Percentiles rank a stretch among this genome's conserved stretches.
Evolutionary conservation across 2,888 invertebrate species (phyloP).

Genomic region (Chaitophorus viminalis): DNA sequence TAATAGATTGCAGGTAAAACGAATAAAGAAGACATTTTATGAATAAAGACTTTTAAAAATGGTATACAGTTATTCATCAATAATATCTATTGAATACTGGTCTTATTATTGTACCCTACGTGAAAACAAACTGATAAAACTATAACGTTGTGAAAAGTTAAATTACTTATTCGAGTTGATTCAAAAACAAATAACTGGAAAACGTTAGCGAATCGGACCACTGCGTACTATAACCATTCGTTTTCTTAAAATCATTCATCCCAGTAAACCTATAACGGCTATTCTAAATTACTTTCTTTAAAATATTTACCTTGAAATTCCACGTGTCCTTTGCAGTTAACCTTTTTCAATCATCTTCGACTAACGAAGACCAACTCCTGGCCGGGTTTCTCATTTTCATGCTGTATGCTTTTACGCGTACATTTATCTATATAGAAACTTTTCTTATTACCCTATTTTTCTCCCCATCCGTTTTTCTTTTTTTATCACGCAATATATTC

Average conservation of each 20-base stretch:
- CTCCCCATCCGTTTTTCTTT: neutral
- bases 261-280: too few relatives aligned
- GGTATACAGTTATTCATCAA: too few relatives aligned
- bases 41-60: neutral
- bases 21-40: neutral
- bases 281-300: neutral
- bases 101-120: neutral
- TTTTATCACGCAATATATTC: neutral
- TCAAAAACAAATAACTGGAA: neutral
- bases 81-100: neutral
- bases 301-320: constrained; percentile 16
- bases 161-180: constrained; percentile 9
- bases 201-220: neutral
- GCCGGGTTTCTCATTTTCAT: neutral
- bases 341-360: constrained; percentile 13
- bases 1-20: constrained; percentile 6
- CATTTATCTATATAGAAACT: neutral
- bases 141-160: neutral
- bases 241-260: too few relatives aligned
- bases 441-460: neutral
- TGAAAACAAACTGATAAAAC: neutral
- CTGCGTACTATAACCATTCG: neutral
- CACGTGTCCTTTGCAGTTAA: neutral
- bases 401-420: neutral
- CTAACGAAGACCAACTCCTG: neutral